phyloP scores from a whole-genome alignment of 2,113 vertebrate species.

The Microcebus tavaratra region DNA sequence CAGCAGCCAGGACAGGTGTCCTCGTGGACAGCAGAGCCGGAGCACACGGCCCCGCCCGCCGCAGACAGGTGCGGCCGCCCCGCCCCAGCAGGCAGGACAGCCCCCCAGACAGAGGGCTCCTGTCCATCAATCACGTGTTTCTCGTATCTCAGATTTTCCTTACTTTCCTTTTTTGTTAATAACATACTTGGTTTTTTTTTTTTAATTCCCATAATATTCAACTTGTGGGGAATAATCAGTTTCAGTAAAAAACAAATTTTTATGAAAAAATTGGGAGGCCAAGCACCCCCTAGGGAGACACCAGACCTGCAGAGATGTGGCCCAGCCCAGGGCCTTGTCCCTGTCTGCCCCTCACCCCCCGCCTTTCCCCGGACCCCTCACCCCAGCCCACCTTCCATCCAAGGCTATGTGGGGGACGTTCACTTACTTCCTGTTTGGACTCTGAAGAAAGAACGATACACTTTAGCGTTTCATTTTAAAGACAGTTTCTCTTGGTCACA shows the following conservation, averaged over 20 bases:
- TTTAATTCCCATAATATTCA: background rate
- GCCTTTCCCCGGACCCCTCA: rapidly evolving
- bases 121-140: rapidly evolving
- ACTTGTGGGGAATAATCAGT: no score
- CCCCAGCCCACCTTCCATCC: rapidly evolving
- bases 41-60: rapidly evolving
- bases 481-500: no score
- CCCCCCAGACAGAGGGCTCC: rapidly evolving
- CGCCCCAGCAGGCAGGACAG: no score
- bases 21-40: rapidly evolving
- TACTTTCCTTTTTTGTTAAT: background rate
- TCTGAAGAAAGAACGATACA: rapidly evolving
- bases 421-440: background rate
- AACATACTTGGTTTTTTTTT: background rate
- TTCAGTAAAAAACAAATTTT: background rate
- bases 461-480: background rate
- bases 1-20: no score
- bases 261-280: rapidly evolving
- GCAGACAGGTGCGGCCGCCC: background rate
- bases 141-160: background rate
- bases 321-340: rapidly evolving
- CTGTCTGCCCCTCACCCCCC: background rate
- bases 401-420: rapidly evolving
- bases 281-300: background rate
- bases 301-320: rapidly evolving